Evolutionary conservation across 1,140 invertebrate genomes (phyloP), one percentile per base, ranked within the genome.

Genomic region (Apis laboriosa): DNA sequence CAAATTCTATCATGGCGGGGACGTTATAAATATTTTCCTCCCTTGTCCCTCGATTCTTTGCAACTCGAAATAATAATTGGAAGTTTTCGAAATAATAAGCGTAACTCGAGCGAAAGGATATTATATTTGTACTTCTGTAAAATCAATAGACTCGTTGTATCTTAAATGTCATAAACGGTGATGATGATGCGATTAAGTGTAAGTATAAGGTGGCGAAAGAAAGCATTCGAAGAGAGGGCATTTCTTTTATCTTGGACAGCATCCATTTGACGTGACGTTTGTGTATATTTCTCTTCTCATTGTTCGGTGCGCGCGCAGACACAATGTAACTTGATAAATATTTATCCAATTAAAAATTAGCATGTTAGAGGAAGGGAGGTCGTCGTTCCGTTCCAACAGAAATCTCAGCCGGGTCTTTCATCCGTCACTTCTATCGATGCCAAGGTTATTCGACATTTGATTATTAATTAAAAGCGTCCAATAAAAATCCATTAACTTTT

Each of bases 291-390:
- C 56, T 49, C 49, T 43, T 2, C 28, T 2, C 28, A 51, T 77
- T 67, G 70, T 77, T 84, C 80, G 79, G 76, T 84, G 72, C 24
- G 56, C 86, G 74, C 5, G 34, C 72, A 19, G 21, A 21, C 28
- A 55, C 72, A 21, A 24, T 49, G 72, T 61, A 61, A 61, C 43
- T n/a, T 61, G 13, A n/a, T 61, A 24, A 75, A 75, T 75, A 75
- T 63, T 75, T 61, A 28, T 24, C 34, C 21, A 24, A 63, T 24
- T 34, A 49, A 53, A 71, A 61, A 75, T 75, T 75, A 75, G 56
- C 21, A 13, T 24, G 34, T 17, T 9, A 8, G 17, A 24, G 13
- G 17, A 24, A 63, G 60, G 19, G 28, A 28, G 15, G 63, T 43
- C 21, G 15, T 43, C 51, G 73, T 28, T 19, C 51, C 71, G 24